phyloP scores from a whole-genome alignment of 2,888 invertebrate species.

The Macropis europaea region DNA sequence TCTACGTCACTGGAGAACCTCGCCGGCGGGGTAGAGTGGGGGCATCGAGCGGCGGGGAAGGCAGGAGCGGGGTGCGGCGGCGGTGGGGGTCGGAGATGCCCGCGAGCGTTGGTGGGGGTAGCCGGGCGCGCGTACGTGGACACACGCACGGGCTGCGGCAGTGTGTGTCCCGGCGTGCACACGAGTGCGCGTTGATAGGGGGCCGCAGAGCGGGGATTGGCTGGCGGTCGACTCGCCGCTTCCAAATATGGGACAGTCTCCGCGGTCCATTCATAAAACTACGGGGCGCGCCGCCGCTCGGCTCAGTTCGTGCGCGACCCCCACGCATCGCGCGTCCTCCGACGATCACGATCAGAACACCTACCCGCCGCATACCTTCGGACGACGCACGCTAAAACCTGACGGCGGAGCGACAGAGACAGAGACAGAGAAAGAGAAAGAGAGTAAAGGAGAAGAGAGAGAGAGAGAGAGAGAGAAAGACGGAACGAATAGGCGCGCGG shows the following conservation, averaged over 20 bases:
- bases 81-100: conserved; percentile 44
- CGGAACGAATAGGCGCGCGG: conserved; percentile 58
- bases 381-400: conserved; percentile 44
- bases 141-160: conserved; percentile 13
- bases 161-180: conserved; percentile 28
- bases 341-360: too few species aligned
- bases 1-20: conserved; percentile 73
- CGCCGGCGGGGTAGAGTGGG: conserved; percentile 67
- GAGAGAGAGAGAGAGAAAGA: conserved; percentile 42
- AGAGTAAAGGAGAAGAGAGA: conserved; percentile 16
- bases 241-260: conserved; percentile 91
- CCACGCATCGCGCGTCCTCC: conserved; percentile 78
- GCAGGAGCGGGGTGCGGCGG: conserved; percentile 57
- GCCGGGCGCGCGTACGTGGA: conserved; percentile 46
- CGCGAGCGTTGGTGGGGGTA: conserved; percentile 23
- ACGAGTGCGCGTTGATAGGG: conserved; percentile 51
- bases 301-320: conserved; percentile 82
- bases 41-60: conserved; percentile 63
- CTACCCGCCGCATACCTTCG: too few species aligned
- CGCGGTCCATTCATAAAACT: conserved; percentile 91
- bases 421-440: conserved; percentile 15
- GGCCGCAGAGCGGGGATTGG: conserved; percentile 81
- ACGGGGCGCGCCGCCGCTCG: conserved; percentile 85
- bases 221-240: conserved; percentile 82
- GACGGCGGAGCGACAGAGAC: conserved; percentile 24